Evolutionary conservation across 2,113 vertebrate genomes (phyloP), one percentile per base, ranked within the genome.

Genomic region (Hipposideros armiger): DNA sequence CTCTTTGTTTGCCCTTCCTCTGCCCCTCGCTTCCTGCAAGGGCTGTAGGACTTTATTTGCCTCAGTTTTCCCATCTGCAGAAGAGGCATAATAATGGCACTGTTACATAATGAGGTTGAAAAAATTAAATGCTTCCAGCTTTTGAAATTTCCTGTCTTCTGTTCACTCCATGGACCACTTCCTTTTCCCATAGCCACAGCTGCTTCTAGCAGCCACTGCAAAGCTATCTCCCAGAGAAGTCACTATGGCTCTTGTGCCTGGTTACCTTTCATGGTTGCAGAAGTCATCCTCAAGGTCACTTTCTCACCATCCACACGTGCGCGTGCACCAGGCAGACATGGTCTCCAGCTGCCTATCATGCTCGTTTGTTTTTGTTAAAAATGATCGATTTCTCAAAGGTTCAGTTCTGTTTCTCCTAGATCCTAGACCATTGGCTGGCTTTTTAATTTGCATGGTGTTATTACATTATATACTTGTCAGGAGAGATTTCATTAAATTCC

Each of bases 401-500:
- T 90, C 80, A 67, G 32, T 26, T 36, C 7, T 2, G 8, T 28
- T 67, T 30, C 69, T 82, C 28, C 56, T 42, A 77, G 54, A 30
- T n/a, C 28, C 45, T 67, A 87, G 17, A 56, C 94, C 11, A 3
- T 6, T 16, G 28, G 66, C 83, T 2, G 4, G 60, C 32, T 58
- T 91, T 91, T 95, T 90, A 47, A 64, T 86, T 74, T 93, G 76
- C 36, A 3, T 66, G 76, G 40, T 3, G 14, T 60, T 90, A 76
- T 60, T 88, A 30, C 14, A 28, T 91, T 64, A 24, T 45, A 89
- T 58, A 22, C 54, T 84, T 69, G 32, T 82, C 77, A n/a, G 42
- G 60, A 81, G 94, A 86, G 64, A 73, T 54, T 93, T 76, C 67
- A 78, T 91, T 60, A 77, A 73, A 9, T 32, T 77, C 62, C 64